A percentile compares a stretch with the other conserved stretches of the same genome.
Conservation (phyloP, 2,797 vertebrate genomes). For the Mormyrus hasselquistii region DNA sequence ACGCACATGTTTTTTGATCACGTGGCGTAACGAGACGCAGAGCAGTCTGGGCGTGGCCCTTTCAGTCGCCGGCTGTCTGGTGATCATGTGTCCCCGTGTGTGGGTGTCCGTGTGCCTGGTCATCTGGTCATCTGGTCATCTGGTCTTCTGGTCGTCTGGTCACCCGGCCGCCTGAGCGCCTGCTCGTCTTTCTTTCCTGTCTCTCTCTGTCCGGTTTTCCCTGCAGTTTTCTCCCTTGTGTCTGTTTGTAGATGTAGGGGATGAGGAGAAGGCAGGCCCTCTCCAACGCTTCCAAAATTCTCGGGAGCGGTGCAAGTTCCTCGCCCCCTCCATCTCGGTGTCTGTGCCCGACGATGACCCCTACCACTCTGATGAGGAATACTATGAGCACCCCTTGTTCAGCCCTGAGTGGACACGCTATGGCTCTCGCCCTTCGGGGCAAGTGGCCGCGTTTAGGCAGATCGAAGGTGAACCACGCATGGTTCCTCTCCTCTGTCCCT, state of each 20-base stretch:
- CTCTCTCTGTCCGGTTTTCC: slow-evolving; percentile 66
- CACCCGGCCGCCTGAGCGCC: background rate
- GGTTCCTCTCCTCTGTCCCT: slow-evolving; percentile 67
- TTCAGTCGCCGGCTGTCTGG: slow-evolving; percentile 14
- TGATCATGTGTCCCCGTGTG: slow-evolving; percentile 18
- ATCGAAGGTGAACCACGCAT: slow-evolving; percentile 91
- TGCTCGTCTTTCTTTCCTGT: slow-evolving; percentile 16
- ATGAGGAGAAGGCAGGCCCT: slow-evolving; percentile 84
- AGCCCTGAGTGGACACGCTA: slow-evolving; percentile 86
- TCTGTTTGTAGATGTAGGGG: slow-evolving; percentile 94
- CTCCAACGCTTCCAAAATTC: slow-evolving; percentile 75
- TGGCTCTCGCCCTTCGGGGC: slow-evolving; percentile 72
- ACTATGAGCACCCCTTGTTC: slow-evolving; percentile 93
- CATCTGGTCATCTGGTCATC: background rate
- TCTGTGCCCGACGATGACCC: slow-evolving; percentile 89
- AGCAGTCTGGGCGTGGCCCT: slow-evolving; percentile 28
- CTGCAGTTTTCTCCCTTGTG: slow-evolving; percentile 81
- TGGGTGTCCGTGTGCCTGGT: slow-evolving; percentile 25
- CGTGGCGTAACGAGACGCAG: background rate
- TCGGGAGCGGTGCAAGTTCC: slow-evolving; percentile 77
- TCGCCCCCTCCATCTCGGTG: slow-evolving; percentile 90
- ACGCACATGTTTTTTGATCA: background rate
- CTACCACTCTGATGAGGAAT: slow-evolving; percentile 87
- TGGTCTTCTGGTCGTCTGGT: slow-evolving; percentile 17
- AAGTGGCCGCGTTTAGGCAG: slow-evolving; percentile 80